Base-by-base conservation (phyloP, 92 coral and sea anemone species). In the Palythoa heliodiscus region DNA sequence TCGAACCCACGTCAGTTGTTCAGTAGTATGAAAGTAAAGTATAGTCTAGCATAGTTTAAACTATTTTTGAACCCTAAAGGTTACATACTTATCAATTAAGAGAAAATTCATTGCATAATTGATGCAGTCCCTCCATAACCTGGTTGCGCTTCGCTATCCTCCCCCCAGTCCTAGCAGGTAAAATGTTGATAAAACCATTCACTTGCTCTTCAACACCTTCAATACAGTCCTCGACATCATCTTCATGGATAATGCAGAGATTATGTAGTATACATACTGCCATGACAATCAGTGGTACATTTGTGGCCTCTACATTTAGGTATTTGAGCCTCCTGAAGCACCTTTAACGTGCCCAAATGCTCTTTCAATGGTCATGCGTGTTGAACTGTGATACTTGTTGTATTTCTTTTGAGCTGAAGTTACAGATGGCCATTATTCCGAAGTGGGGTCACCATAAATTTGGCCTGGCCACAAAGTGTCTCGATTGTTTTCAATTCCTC, bases 201-300 rank as follows among this genome's bases (percentile, higher is more conserved):
- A 88, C 88, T 43, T 88, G 83, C 55, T 76, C 91, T 47, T 83
- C 91, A 20, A 64, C 50, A 43, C 63, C 77, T 29, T 68, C 91
- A 70, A 87, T 60, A 54, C 72, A 87, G 64, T 87, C 90, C 52
- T 71, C 64, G 4, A 19, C 52, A 39, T 39, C 73, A 54, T 75
- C 88, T 25, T 55, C 91, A 38, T 75, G 78, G 87, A 58, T 50
- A 64, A 88, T 63, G 67, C 91, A 75, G 61, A 88, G 58, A 40
- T 88, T 88, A 54, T 83, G 91, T 9, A 88, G 57, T 19, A 57
- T n/a, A 47, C 91, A 83, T 64, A 83, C 88, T 53, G 60, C 91
- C 74, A 88, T 83, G 43, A 88, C 76, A n/a, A 81, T 60, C 66
- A 29, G 57, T 71, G 86, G 90, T 22, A 82, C 73, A 71, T 82